These are phyloP conservation scores for Schizaphis graminum DNA, from an alignment of 2,888 invertebrate genomes.

Conservation along the genomic window DNA sequence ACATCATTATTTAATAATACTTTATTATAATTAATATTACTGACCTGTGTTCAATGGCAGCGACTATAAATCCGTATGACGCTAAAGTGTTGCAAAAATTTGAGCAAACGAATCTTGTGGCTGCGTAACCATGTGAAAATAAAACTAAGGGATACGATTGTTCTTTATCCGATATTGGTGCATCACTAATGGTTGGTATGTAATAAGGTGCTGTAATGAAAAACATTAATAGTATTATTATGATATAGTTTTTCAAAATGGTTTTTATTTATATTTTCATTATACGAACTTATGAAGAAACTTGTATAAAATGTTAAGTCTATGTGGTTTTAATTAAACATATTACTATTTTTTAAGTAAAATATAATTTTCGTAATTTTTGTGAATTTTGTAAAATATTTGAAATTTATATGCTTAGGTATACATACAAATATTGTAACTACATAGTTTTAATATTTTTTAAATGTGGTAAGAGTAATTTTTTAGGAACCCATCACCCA, in stretches of 20 bases:
- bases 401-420: no score
- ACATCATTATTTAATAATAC: neutral
- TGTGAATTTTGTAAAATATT: no score
- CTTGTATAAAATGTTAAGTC: no score
- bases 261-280: no score
- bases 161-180: slow-evolving; percentile 68
- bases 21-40: neutral
- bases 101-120: slow-evolving; percentile 76
- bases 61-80: slow-evolving; percentile 78
- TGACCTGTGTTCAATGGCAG: slow-evolving; percentile 78
- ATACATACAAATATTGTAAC: no score
- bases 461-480: no score
- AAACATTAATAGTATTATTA: neutral
- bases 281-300: no score
- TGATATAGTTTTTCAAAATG: neutral
- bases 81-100: slow-evolving; percentile 77
- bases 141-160: slow-evolving; percentile 73
- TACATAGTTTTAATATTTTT: no score
- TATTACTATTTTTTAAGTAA: no score
- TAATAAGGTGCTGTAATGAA: slow-evolving; percentile 71
- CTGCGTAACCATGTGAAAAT: slow-evolving; percentile 79
- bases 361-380: no score
- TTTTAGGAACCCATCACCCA: no score
- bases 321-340: no score
- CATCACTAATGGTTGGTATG: slow-evolving; percentile 74